Percentiles rank a stretch among this genome's conserved stretches.
Evolutionary conservation across 2,888 invertebrate genomes (phyloP).

Genomic region (Drosophila quasianomalipes): DNA sequence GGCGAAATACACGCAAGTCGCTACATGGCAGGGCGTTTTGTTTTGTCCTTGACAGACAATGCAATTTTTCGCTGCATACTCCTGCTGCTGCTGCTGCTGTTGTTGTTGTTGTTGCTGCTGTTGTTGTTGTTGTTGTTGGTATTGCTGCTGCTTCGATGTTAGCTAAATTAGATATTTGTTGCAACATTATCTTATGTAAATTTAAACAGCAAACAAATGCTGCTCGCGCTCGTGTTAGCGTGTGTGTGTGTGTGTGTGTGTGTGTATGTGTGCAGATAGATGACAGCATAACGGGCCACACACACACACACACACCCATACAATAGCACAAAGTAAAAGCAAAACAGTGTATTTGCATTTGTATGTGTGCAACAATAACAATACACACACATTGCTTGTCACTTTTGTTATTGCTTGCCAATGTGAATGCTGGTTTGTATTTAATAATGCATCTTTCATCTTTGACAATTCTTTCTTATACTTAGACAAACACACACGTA

Average conservation of each 20-base stretch:
- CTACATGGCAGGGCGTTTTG: constrained; percentile 69
- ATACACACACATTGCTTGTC: constrained; percentile 4
- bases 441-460: constrained; percentile 1
- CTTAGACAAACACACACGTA: neutral
- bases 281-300: constrained; percentile 38
- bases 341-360: constrained; percentile 1
- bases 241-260: constrained; percentile 1
- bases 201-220: constrained; percentile 15
- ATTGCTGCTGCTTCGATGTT: neutral
- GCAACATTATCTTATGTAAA: constrained; percentile 22
- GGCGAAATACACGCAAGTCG: constrained; percentile 21
- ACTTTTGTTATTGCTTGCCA: constrained; percentile 4
- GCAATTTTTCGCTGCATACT: constrained; percentile 77
- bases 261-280: constrained; percentile 21
- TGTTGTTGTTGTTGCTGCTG: neutral
- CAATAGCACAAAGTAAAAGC: neutral
- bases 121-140: constrained; percentile 3
- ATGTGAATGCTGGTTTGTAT: constrained; percentile 1
- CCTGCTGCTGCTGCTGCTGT: constrained; percentile 6
- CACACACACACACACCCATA: neutral
- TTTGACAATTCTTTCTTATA: neutral
- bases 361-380: constrained; percentile 20
- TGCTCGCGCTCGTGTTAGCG: neutral
- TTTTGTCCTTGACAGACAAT: constrained; percentile 82
- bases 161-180: constrained; percentile 10